Evolutionary conservation across 37 sponge, comb jelly and placozoan species (phyloP).

Genomic region (Haliclona indistincta): DNA sequence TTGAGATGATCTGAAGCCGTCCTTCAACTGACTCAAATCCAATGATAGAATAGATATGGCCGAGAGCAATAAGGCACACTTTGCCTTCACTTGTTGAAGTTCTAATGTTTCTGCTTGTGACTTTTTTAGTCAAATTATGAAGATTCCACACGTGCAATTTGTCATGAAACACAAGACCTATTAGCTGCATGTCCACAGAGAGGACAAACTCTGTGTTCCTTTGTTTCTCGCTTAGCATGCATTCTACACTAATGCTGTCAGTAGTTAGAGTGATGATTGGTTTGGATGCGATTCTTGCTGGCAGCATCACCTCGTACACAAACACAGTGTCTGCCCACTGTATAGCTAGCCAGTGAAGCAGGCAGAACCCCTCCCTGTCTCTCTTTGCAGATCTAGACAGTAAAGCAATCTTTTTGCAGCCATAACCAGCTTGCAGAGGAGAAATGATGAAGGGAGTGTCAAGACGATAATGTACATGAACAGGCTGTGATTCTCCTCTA

Average conservation of each 20-base stretch:
- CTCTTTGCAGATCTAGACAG: not conserved
- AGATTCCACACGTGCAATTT: conserved; percentile 27
- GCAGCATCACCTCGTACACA: not conserved
- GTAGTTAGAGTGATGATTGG: not conserved
- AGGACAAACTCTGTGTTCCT: conserved; percentile 23
- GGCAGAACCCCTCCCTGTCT: conserved; percentile 2
- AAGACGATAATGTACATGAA: not conserved
- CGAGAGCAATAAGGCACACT: conserved; percentile 35
- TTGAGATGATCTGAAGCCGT: conserved; percentile 19
- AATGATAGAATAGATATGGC: conserved; percentile 38
- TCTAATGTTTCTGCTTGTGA: not conserved
- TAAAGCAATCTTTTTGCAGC: conserved; percentile 13
- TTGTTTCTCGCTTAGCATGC: not conserved
- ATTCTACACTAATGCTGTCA: not conserved
- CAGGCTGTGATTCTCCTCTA: not conserved
- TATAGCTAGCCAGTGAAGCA: conserved; percentile 18
- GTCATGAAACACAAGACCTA: conserved; percentile 28
- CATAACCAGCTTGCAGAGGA: not conserved
- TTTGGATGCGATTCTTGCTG: not conserved
- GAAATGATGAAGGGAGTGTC: conserved; percentile 8
- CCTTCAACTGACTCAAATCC: conserved; percentile 29
- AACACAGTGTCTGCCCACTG: conserved; percentile 32
- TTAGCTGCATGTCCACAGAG: conserved; percentile 14
- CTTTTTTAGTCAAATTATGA: not conserved
- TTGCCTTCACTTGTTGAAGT: not conserved